Conservation (phyloP, 2,113 vertebrate genomes). For the Promerops cafer region DNA sequence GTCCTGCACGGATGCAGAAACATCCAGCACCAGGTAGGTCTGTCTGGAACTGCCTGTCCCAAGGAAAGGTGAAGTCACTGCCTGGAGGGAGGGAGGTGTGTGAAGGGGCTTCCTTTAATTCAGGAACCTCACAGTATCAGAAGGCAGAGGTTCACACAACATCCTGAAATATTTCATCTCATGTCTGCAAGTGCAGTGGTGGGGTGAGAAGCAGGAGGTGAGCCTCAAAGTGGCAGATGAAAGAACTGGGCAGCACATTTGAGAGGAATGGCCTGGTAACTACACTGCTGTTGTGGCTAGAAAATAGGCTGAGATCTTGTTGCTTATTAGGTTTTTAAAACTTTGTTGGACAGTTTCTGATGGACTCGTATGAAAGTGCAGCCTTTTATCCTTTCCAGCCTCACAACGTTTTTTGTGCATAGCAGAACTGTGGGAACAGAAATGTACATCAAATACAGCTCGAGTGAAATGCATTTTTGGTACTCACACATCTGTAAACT, state of each 20-base stretch:
- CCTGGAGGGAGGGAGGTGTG: neutral
- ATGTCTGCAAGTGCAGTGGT: accelerated
- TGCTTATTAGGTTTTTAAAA: neutral
- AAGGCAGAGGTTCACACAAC: neutral
- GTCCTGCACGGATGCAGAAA: accelerated
- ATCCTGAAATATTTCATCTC: neutral
- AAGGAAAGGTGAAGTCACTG: neutral
- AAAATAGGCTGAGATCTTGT: neutral
- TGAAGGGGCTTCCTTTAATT: neutral
- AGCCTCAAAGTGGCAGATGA: neutral
- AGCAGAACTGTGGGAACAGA: neutral
- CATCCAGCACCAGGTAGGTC: neutral
- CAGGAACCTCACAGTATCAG: neutral
- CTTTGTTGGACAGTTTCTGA: neutral
- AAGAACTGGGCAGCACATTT: neutral
- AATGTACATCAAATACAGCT: neutral
- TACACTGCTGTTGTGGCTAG: neutral
- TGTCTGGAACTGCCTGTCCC: neutral
- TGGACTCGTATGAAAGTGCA: accelerated
- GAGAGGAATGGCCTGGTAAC: neutral
- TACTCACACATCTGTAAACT: neutral
- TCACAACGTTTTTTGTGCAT: neutral
- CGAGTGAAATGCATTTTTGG: neutral
- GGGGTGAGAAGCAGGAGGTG: neutral
- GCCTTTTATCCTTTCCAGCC: neutral